Conservation (phyloP, 2,888 invertebrate genomes). For the Epinotia nisella region DNA sequence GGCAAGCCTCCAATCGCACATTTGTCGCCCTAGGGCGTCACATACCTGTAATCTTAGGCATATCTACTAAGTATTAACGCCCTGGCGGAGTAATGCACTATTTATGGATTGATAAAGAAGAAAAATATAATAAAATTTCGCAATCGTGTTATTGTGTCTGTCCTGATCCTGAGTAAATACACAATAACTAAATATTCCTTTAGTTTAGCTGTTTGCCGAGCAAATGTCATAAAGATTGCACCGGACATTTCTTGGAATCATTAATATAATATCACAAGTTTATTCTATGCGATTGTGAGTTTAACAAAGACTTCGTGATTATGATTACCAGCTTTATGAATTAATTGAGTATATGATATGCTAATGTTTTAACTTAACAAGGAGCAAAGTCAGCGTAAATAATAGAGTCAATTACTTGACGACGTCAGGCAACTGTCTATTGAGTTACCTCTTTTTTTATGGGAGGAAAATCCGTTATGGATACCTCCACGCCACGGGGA, state of each 20-base stretch:
- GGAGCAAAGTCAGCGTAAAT: not conserved
- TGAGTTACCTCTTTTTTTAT: no score
- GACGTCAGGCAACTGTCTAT: not conserved
- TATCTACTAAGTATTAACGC: no score
- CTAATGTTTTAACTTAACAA: not conserved
- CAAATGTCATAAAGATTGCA: slow-evolving; percentile 1
- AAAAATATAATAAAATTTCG: not conserved
- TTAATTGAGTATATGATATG: no score
- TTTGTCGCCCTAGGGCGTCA: no score
- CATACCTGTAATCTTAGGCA: no score
- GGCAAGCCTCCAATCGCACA: no score
- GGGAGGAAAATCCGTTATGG: no score
- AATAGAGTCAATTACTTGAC: slow-evolving; percentile 12
- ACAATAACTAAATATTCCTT: not conserved
- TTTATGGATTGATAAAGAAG: not conserved
- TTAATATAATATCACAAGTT: slow-evolving; percentile 17
- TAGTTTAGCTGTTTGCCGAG: not conserved
- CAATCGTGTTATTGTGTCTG: not conserved
- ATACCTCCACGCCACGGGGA: no score
- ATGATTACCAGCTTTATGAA: slow-evolving; percentile 5
- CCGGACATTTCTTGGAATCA: slow-evolving; percentile 14
- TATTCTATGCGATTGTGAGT: slow-evolving; percentile 13
- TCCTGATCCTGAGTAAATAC: not conserved
- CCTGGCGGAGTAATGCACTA: no score
- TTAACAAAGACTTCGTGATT: slow-evolving; percentile 24